Evolutionary conservation across 1,140 invertebrate species (phyloP), one percentile per base, ranked within the genome.

Genomic region (Bombyx mandarina): DNA sequence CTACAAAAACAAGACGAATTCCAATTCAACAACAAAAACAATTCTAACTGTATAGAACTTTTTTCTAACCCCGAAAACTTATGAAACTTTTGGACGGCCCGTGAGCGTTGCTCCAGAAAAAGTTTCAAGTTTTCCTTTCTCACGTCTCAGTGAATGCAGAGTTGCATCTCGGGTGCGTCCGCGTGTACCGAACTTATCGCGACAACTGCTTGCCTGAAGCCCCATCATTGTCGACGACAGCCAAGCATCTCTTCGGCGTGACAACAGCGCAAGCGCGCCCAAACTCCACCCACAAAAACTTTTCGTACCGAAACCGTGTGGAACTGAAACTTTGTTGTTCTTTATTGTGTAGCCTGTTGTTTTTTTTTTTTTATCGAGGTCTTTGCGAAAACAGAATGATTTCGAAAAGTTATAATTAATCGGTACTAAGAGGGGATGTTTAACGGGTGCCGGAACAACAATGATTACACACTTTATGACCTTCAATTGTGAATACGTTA

Each of bases 221-320:
- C 65, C 62, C 71, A 56, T 54, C 61, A 54, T 54, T 69, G 69
- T 62, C 67, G 74, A 73, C 65, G 60, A 61, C 57, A 48, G 46
- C 45, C 53, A 77, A 70, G 71, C 77, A 82, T 59, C 56, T 83
- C 79, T 83, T 82, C 76, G 59, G 75, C 71, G 57, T 3, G 1
- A 0, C 4, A 10, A 66, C 10, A n/a, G 61, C 82, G 80, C 82
- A 68, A 75, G 80, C 80, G 77, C 57, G 26, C 35, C 54, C 43
- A 69, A 61, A 49, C 75, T 66, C 82, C 80, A 63, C 82, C 82
- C 62, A 55, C 60, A 49, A 76, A 85, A 86, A 73, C 73, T 86
- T 85, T 70, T 65, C 63, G 53, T 65, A 57, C 57, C 55, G 45
- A 3, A 10, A n/a, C 46, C 26, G 26, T 35, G 26, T 35, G 26